Conservation (phyloP, 2,113 vertebrate species). For the Copsychus sechellarum region DNA sequence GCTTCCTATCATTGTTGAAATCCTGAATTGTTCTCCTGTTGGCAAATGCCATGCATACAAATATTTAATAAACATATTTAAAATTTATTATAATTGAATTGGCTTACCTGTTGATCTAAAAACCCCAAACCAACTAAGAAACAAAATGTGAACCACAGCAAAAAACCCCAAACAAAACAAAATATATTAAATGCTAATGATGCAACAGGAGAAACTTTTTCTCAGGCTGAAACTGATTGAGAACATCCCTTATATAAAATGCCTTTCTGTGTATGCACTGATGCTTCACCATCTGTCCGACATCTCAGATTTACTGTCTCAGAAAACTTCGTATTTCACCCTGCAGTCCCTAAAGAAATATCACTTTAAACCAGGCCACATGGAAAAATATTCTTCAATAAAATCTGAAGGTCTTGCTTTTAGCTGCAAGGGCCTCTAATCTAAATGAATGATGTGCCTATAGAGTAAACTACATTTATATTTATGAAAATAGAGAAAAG, state of each 20-base stretch:
- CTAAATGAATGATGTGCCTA: conserved; percentile 76
- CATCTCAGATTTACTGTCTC: conserved; percentile 82
- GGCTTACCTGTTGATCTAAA: conserved; percentile 52
- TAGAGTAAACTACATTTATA: conserved; percentile 65
- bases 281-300: conserved; percentile 83
- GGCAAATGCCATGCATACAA: background rate
- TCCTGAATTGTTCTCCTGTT: background rate
- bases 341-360: conserved; percentile 77
- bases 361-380: conserved; percentile 78
- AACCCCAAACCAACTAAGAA: background rate
- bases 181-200: background rate
- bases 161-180: background rate
- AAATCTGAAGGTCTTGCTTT: conserved; percentile 83
- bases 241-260: conserved; percentile 76
- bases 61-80: conserved; percentile 7
- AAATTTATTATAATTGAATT: conserved; percentile 29
- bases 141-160: background rate
- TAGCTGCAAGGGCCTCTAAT: conserved; percentile 72
- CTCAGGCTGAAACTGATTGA: conserved; percentile 68
- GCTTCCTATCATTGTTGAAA: background rate
- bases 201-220: conserved; percentile 63
- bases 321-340: conserved; percentile 86
- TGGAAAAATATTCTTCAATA: conserved; percentile 81
- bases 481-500: conserved; percentile 71
- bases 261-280: conserved; percentile 75